Evolutionary conservation across 1,140 invertebrate genomes (phyloP).

Genomic region (Drosophila guanche): DNA sequence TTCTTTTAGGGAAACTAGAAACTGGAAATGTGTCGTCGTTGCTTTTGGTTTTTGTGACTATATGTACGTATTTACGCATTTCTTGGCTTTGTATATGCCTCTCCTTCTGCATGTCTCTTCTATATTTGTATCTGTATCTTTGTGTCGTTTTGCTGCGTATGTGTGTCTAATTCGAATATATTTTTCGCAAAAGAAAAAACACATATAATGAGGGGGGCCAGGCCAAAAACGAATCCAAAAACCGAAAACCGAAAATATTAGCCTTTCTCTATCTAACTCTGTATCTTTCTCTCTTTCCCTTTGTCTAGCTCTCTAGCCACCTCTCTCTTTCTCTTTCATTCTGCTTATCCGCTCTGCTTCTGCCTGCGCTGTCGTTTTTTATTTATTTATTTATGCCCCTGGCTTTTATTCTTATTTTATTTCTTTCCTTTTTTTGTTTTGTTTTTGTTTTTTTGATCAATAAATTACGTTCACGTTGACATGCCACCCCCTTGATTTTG

Average conservation of each 20-base stretch:
- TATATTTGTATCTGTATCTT: constrained; percentile 41
- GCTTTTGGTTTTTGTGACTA: constrained; percentile 19
- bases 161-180: constrained; percentile 78
- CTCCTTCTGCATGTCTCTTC: constrained; percentile 18
- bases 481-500: constrained; percentile 52
- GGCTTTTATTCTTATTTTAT: constrained; percentile 39
- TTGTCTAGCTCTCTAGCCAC: too few relatives aligned
- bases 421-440: constrained; percentile 32
- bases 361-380: constrained; percentile 11
- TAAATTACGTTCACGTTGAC: constrained; percentile 75
- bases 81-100: constrained; percentile 32
- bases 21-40: constrained; percentile 73
- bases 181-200: constrained; percentile 60
- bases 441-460: constrained; percentile 56
- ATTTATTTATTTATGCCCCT: constrained; percentile 46
- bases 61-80: constrained; percentile 71
- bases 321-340: too few relatives aligned
- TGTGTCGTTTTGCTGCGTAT: constrained; percentile 18
- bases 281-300: too few relatives aligned
- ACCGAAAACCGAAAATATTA: neutral
- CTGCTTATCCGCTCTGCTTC: too few relatives aligned
- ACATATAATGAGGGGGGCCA: constrained; percentile 39
- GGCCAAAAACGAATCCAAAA: constrained; percentile 40
- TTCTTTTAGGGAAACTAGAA: constrained; percentile 15
- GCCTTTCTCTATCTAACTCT: constrained; percentile 4